Evolutionary conservation across 2,113 vertebrate species (phyloP).

Genomic region (Tinamus guttatus): DNA sequence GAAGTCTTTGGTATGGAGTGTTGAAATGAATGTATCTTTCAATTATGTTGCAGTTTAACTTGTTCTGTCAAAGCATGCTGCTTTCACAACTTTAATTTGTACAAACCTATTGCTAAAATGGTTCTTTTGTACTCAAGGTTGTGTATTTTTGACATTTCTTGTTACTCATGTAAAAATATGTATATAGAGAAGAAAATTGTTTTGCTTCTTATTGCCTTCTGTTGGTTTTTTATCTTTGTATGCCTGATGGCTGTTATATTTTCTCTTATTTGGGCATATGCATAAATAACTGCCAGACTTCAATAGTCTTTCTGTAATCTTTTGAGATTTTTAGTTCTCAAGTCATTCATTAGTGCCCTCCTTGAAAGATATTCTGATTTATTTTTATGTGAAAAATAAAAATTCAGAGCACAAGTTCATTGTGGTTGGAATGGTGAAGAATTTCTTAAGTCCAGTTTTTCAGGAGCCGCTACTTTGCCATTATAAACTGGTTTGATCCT

Average conservation of each 20-base stretch:
- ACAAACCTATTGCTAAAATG: slow-evolving; percentile 60
- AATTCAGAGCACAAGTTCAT: slow-evolving; percentile 63
- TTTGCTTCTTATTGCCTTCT: not conserved
- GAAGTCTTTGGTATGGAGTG: slow-evolving; percentile 26
- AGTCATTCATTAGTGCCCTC: slow-evolving; percentile 13
- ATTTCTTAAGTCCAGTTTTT: slow-evolving; percentile 31
- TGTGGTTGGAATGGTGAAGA: slow-evolving; percentile 28
- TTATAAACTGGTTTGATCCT: not conserved
- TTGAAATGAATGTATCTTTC: slow-evolving; percentile 59
- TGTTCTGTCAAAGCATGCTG: slow-evolving; percentile 67
- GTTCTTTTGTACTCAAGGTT: slow-evolving; percentile 52
- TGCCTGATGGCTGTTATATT: slow-evolving; percentile 42
- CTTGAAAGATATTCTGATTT: slow-evolving; percentile 57
- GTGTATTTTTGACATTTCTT: slow-evolving; percentile 65
- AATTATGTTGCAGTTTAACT: slow-evolving; percentile 54
- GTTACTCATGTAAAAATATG: slow-evolving; percentile 67
- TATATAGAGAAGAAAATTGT: slow-evolving; percentile 66
- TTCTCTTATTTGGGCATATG: slow-evolving; percentile 29
- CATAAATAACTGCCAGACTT: slow-evolving; percentile 40
- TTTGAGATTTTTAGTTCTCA: not conserved
- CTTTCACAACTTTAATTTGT: slow-evolving; percentile 48
- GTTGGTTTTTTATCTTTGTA: not conserved
- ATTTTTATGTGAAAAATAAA: slow-evolving; percentile 68
- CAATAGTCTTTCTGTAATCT: slow-evolving; percentile 18
- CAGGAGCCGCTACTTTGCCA: slow-evolving; percentile 47